phyloP scores from a whole-genome alignment of 2,797 vertebrate genomes.

The Sarcoramphus papa region DNA sequence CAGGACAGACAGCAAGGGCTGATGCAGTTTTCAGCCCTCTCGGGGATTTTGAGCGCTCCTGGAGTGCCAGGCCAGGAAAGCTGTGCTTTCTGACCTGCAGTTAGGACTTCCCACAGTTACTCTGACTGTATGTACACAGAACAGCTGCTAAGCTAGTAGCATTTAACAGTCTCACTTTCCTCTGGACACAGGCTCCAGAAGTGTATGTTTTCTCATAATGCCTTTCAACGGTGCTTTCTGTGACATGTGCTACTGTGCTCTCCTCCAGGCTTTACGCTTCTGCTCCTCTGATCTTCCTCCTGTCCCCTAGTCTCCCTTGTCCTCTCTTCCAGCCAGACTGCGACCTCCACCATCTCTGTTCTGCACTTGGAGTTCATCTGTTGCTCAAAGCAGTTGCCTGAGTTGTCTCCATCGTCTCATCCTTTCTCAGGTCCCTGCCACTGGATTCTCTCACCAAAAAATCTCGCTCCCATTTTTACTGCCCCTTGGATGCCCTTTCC shows the following conservation, averaged over 20 bases:
- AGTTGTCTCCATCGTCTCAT: rapidly evolving
- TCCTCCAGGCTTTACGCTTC: neutral
- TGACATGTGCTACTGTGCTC: neutral
- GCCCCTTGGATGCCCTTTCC: neutral
- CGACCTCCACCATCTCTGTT: neutral
- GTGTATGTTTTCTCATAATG: neutral
- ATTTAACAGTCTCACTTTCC: neutral
- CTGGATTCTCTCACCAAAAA: neutral
- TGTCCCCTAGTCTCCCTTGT: neutral
- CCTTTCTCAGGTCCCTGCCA: neutral
- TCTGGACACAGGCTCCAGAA: neutral
- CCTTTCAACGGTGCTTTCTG: neutral
- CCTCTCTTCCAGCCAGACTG: neutral
- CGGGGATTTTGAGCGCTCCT: neutral
- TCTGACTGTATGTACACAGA: neutral
- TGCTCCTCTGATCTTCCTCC: neutral
- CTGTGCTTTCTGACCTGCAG: neutral
- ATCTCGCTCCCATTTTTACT: rapidly evolving
- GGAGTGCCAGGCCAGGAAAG: neutral
- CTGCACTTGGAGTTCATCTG: neutral
- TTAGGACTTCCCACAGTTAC: neutral
- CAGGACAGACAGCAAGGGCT: neutral
- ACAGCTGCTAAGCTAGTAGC: neutral
- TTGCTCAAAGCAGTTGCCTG: neutral
- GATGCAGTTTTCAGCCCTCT: neutral